A percentile compares a stretch with the other conserved stretches of the same genome.
These are phyloP conservation scores for Glomeris maerens DNA, from an alignment of 1,140 invertebrate genomes.

Conservation along the genomic window DNA sequence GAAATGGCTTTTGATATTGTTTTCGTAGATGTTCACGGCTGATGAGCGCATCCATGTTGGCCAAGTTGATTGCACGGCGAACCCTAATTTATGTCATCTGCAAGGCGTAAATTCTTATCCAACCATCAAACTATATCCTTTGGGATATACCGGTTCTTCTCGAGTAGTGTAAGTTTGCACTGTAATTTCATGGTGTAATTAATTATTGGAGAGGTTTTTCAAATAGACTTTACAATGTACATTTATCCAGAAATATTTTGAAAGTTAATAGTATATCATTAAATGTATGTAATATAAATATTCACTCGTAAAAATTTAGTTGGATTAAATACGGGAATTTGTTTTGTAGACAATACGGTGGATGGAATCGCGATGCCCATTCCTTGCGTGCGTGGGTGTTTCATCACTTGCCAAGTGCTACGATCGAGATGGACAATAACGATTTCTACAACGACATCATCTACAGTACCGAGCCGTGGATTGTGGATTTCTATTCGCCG, in stretches of 20 bases:
- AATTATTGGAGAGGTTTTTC: too few relatives aligned
- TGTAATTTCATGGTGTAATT: too few relatives aligned
- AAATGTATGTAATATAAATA: too few relatives aligned
- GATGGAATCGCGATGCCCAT: slow-evolving; percentile 41
- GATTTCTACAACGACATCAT: slow-evolving; percentile 33
- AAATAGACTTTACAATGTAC: too few relatives aligned
- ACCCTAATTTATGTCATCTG: slow-evolving; percentile 40
- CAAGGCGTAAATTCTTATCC: slow-evolving; percentile 52
- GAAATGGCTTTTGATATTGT: too few relatives aligned
- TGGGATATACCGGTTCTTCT: slow-evolving; percentile 30
- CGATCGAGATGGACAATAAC: slow-evolving; percentile 29
- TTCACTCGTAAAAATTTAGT: too few relatives aligned
- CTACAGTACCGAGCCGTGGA: slow-evolving; percentile 36
- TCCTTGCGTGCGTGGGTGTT: slow-evolving; percentile 45
- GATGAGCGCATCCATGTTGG: slow-evolving; percentile 43
- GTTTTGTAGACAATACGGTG: slow-evolving; percentile 41
- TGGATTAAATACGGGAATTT: too few relatives aligned
- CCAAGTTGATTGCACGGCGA: slow-evolving; percentile 48
- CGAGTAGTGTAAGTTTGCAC: not conserved
- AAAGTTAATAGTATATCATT: too few relatives aligned
- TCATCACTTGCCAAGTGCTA: slow-evolving; percentile 40
- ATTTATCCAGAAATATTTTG: too few relatives aligned
- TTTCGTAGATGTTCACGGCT: slow-evolving; percentile 29
- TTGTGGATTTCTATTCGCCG: slow-evolving; percentile 58
- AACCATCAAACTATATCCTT: slow-evolving; percentile 50